Evolutionary conservation across 2,888 invertebrate species (phyloP).

Genomic region (Polymixis flavicincta): DNA sequence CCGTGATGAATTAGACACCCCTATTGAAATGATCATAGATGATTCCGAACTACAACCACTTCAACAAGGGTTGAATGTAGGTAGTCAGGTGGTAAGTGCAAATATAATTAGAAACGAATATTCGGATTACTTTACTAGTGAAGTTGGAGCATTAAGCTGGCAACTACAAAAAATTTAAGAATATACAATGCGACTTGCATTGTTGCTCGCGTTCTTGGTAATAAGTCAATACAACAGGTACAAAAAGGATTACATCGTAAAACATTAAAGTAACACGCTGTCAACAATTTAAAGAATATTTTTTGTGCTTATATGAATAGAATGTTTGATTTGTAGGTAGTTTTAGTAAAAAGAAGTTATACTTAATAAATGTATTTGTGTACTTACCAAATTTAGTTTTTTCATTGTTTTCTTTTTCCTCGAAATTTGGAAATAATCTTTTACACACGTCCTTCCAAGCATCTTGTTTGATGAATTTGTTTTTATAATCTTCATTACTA

Average conservation of each 20-base stretch:
- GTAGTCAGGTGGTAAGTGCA: constrained; percentile 57
- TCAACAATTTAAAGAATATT: constrained; percentile 34
- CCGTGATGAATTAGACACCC: constrained; percentile 57
- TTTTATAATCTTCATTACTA: constrained; percentile 65
- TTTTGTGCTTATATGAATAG: constrained; percentile 56
- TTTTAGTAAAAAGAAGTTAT: constrained; percentile 56
- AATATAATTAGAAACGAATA: constrained; percentile 63
- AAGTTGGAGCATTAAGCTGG: constrained; percentile 62
- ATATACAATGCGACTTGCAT: constrained; percentile 55
- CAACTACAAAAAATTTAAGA: constrained; percentile 63
- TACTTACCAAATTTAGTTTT: constrained; percentile 63
- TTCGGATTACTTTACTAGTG: constrained; percentile 63
- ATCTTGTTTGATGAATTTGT: constrained; percentile 58
- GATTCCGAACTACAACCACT: constrained; percentile 56
- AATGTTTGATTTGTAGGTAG: constrained; percentile 60
- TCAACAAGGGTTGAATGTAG: constrained; percentile 48
- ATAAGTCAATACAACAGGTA: constrained; percentile 16
- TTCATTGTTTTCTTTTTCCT: constrained; percentile 64
- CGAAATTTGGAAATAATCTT: constrained; percentile 64
- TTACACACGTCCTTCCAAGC: constrained; percentile 63
- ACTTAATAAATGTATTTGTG: constrained; percentile 55
- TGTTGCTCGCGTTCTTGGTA: constrained; percentile 45
- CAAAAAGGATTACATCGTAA: constrained; percentile 52
- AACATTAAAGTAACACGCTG: constrained; percentile 43
- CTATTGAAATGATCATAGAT: constrained; percentile 61